Evolutionary conservation across 2,113 vertebrate species (phyloP).

Genomic region (Callocephalon fimbriatum): DNA sequence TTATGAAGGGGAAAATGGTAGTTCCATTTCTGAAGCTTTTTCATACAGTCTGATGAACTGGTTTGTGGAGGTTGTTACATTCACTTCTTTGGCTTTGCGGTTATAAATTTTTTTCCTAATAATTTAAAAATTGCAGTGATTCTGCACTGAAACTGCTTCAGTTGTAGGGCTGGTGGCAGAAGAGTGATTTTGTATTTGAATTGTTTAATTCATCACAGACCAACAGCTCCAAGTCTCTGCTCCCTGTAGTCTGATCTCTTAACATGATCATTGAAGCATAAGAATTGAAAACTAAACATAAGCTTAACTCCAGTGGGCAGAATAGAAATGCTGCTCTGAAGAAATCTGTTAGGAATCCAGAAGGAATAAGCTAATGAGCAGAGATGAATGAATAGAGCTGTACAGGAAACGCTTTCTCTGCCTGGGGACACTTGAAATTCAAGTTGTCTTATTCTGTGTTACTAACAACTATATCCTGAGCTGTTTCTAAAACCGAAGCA

Average conservation of each 20-base stretch:
- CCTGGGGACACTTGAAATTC: neutral
- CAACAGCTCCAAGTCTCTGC: neutral
- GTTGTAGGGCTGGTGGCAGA: neutral
- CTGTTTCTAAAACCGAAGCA: neutral
- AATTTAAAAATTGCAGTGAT: neutral
- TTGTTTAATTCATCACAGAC: neutral
- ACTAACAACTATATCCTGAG: neutral
- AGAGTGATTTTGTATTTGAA: neutral
- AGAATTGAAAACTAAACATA: neutral
- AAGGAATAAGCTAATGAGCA: neutral
- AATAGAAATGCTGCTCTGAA: neutral
- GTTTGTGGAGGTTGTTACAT: neutral
- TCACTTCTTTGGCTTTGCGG: neutral
- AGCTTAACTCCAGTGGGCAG: neutral
- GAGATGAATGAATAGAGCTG: neutral
- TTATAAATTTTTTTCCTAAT: neutral
- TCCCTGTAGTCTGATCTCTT: neutral
- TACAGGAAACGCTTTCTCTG: neutral
- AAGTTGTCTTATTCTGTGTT: neutral
- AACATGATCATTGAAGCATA: neutral
- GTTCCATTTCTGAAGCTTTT: neutral
- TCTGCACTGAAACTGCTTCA: neutral
- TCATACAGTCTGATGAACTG: neutral
- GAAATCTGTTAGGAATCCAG: neutral
- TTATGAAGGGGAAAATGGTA: neutral